These are phyloP conservation scores for Otolemur crassicaudatus DNA, from an alignment of 2,797 vertebrate genomes.

Conservation along the genomic window DNA sequence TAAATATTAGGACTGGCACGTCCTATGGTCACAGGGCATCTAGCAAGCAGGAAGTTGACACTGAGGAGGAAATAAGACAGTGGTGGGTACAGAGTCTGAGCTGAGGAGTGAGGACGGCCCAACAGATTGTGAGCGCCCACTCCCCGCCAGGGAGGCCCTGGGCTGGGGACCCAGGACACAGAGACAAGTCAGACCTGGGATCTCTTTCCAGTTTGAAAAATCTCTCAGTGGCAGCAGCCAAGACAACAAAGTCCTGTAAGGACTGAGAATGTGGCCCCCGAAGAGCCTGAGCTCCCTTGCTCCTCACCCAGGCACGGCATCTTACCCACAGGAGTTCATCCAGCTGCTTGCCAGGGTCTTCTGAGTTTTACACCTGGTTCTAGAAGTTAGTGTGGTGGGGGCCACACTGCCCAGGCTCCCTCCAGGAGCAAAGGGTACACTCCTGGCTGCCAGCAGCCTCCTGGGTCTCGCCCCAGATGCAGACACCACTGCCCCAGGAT, in stretches of 20 bases:
- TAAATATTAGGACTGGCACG: background rate
- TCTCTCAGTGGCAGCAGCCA: background rate
- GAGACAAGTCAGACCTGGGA: background rate
- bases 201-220: background rate
- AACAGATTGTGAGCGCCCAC: background rate
- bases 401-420: background rate
- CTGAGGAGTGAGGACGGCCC: background rate
- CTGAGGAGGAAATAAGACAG: background rate
- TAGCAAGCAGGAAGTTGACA: background rate
- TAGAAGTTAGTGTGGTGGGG: background rate
- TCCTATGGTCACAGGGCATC: too few relatives aligned
- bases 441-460: background rate
- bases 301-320: background rate
- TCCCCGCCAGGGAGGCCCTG: background rate
- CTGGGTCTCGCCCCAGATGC: background rate
- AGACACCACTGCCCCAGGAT: background rate
- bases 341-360: background rate
- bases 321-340: background rate
- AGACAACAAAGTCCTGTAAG: background rate
- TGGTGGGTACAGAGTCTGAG: background rate
- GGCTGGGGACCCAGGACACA: too few relatives aligned
- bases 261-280: background rate
- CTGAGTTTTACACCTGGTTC: background rate
- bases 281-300: accelerated
- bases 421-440: background rate